phyloP scores from a whole-genome alignment of 2,797 vertebrate species.

The Momotus momota region DNA sequence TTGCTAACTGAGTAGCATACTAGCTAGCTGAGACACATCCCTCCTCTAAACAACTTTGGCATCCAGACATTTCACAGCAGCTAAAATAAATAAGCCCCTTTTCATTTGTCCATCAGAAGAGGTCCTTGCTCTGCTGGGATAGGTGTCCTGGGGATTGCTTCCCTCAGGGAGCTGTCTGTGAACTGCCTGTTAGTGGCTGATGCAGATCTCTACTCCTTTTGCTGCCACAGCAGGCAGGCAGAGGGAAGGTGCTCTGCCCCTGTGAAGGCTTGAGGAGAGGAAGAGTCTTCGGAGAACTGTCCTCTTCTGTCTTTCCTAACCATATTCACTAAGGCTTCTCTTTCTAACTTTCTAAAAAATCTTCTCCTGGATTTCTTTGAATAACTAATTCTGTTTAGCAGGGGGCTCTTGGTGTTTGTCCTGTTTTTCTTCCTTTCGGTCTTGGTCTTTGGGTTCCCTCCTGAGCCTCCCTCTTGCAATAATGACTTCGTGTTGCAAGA shows the following conservation, averaged over 20 bases:
- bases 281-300: neutral
- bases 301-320: neutral
- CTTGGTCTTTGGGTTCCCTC: neutral
- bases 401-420: neutral
- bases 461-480: neutral
- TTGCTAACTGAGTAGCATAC: neutral
- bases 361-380: neutral
- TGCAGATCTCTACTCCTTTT: neutral
- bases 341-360: neutral
- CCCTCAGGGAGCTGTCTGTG: neutral
- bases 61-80: slow-evolving; percentile 29
- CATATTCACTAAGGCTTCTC: neutral
- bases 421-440: neutral
- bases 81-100: neutral
- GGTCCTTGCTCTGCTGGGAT: neutral
- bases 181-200: neutral
- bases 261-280: neutral
- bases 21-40: neutral
- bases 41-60: slow-evolving; percentile 17
- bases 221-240: neutral
- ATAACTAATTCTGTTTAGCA: neutral
- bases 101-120: slow-evolving; percentile 2
- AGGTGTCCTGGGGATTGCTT: neutral
- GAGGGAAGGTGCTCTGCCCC: neutral
- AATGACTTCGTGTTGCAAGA: neutral